Base-by-base conservation (phyloP, 1,140 invertebrate species). In the Drosophila pallidifrons region DNA sequence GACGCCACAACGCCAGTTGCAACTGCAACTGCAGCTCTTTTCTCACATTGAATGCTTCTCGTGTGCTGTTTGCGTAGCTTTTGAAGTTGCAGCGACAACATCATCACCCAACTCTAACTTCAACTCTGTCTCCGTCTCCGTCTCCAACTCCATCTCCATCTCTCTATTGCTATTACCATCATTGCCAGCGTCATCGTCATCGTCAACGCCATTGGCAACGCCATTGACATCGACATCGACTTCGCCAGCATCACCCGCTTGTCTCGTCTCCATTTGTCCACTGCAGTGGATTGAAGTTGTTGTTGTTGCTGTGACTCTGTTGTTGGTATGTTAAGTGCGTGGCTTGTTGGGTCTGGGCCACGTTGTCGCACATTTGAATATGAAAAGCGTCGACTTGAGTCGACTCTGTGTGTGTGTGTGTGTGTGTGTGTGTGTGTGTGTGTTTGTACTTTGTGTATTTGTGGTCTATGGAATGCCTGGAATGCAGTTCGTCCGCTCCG, bases 1-100 rank as follows among this genome's bases (percentile, higher is more conserved):
- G 69, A 65, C 51, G 54, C 63, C 54, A 67, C 54, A 30, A 28
- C 43, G 8, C 7, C 38, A 46, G 8, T 20, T 54, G 25, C 43
- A 47, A 55, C 52, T 15, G 10, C 54, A 38, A 20, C 61, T 67
- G 11, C 47, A 13, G 35, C 30, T 45, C 59, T 51, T 25, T 77
- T 65, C 65, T 66, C 75, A 57, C 75, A 63, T 49, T 57, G 49
- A 54, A 70, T 54, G 63, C 67, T 54, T 25, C 20, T 25, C 3
- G 20, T 32, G 35, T 58, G 47, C 20, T 86, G 79, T 88, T 87
- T 88, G 77, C 79, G 67, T 75, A 80, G 80, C 83, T 88, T 87
- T 87, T 88, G 83, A 87, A 80, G 83, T 87, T 87, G 77, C 76
- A 87, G 82, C 82, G 83, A 88, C 82, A 87, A 87, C 79, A 87